Evolutionary conservation across 2,113 vertebrate genomes (phyloP).

Genomic region (Sminthopsis crassicaudata): DNA sequence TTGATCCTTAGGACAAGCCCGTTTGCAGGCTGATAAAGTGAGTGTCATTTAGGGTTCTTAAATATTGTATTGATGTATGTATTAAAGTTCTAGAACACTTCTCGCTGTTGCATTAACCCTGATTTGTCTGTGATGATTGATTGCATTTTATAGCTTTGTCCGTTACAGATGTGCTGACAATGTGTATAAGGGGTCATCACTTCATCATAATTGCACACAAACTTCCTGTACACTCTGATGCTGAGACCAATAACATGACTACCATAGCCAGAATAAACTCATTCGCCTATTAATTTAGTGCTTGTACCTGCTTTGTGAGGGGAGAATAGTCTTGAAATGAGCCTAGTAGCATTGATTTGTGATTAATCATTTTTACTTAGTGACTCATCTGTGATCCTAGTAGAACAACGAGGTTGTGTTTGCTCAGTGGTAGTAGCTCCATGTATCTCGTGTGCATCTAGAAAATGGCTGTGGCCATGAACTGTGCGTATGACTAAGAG

Average conservation of each 20-base stretch:
- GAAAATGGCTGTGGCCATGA: conserved; percentile 84
- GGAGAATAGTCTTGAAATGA: conserved; percentile 84
- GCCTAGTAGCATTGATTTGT: conserved; percentile 86
- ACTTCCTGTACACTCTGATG: conserved; percentile 82
- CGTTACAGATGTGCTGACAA: conserved; percentile 84
- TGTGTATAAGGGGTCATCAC: conserved; percentile 81
- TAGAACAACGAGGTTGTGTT: conserved; percentile 84
- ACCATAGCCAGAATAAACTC: conserved; percentile 84
- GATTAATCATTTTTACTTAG: conserved; percentile 87
- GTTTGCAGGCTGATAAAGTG: conserved; percentile 83
- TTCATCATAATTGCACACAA: conserved; percentile 85
- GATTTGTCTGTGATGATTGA: conserved; percentile 84
- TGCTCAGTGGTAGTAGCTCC: conserved; percentile 83
- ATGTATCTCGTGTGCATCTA: conserved; percentile 81
- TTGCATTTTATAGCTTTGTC: conserved; percentile 85
- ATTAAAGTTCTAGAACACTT: conserved; percentile 80
- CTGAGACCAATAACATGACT: conserved; percentile 80
- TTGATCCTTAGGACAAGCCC: conserved; percentile 74
- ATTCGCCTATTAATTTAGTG: conserved; percentile 85
- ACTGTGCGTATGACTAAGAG: conserved; percentile 67
- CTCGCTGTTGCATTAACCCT: conserved; percentile 82
- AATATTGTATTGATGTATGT: conserved; percentile 78
- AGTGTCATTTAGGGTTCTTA: conserved; percentile 73
- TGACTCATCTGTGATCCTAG: conserved; percentile 85
- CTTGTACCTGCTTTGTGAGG: conserved; percentile 80